A percentile compares a stretch with the other conserved stretches of the same genome.
These are phyloP conservation scores for Phylloscopus trochiloides DNA, from an alignment of 2,113 vertebrate species.

Conservation along the genomic window DNA sequence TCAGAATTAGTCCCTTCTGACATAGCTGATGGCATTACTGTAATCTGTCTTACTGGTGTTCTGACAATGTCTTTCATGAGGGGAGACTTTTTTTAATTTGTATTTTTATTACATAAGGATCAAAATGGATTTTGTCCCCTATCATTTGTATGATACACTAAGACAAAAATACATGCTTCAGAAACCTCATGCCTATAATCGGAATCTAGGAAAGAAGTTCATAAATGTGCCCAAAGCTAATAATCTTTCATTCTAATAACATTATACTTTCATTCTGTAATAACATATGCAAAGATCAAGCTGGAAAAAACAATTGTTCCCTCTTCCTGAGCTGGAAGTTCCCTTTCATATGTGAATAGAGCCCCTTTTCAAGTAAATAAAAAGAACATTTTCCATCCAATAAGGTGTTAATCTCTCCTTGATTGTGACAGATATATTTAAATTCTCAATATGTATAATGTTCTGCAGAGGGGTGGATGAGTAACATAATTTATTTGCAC, in stretches of 20 bases:
- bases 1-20: not conserved
- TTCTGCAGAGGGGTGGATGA: not conserved
- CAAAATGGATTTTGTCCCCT: not conserved
- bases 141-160: not conserved
- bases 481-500: slow-evolving; percentile 35
- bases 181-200: not conserved
- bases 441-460: not conserved
- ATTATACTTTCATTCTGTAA: not conserved
- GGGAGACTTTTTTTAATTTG: not conserved
- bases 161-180: not conserved
- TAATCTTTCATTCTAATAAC: not conserved
- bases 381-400: not conserved
- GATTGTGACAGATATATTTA: not conserved
- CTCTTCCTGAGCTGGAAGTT: not conserved
- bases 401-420: not conserved
- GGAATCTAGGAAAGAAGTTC: not conserved
- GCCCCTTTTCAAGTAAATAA: not conserved
- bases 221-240: not conserved
- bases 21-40: not conserved
- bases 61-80: not conserved
- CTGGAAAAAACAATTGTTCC: not conserved
- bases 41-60: not conserved
- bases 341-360: not conserved
- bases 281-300: not conserved
- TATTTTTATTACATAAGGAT: not conserved